Evolutionary conservation across 2,888 invertebrate species (phyloP).

Genomic region (Ditula angustiorana): DNA sequence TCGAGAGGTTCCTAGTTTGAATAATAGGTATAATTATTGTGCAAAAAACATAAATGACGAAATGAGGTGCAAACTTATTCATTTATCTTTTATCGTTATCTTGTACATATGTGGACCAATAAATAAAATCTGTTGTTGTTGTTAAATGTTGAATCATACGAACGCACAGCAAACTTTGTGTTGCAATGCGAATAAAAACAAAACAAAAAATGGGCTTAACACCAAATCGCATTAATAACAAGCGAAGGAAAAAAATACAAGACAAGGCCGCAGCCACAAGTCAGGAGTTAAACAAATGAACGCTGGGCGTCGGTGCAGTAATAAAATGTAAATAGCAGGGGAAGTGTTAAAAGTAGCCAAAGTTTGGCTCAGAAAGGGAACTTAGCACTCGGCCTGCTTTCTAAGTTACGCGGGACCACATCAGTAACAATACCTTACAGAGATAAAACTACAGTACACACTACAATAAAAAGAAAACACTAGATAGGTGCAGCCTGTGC

Average conservation of each 20-base stretch:
- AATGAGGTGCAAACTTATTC: too few relatives aligned
- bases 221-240: neutral
- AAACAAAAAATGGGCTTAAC: neutral
- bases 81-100: too few relatives aligned
- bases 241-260: neutral
- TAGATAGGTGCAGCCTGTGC: too few relatives aligned
- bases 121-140: too few relatives aligned
- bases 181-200: too few relatives aligned
- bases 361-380: conserved; percentile 73
- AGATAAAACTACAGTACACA: neutral
- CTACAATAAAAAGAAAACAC: neutral
- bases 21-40: too few relatives aligned
- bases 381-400: conserved; percentile 63
- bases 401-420: neutral
- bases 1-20: too few relatives aligned
- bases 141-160: too few relatives aligned
- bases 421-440: neutral
- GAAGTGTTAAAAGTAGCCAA: conserved; percentile 76
- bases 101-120: too few relatives aligned
- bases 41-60: too few relatives aligned
- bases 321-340: conserved; percentile 78
- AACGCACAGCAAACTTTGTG: too few relatives aligned
- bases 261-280: neutral
- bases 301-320: conserved; percentile 54
- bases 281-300: conserved; percentile 56